A percentile compares a stretch with the other conserved stretches of the same genome.
phyloP scores from a whole-genome alignment of 2,888 invertebrate genomes.

The Mantis religiosa region DNA sequence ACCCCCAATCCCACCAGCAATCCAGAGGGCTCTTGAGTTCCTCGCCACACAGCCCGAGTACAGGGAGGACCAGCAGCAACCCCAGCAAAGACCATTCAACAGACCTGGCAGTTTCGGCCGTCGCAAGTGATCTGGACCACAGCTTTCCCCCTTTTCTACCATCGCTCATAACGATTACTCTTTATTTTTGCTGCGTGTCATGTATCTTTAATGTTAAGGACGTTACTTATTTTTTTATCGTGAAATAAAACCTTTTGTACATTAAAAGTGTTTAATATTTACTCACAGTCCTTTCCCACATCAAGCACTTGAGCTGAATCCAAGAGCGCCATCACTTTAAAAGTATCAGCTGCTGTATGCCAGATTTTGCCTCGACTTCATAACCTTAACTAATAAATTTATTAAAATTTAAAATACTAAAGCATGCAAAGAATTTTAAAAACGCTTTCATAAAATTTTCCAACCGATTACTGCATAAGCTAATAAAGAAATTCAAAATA shows the following conservation, averaged over 20 bases:
- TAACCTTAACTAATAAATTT: no score
- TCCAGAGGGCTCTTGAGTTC: slow-evolving; percentile 63
- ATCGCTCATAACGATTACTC: neutral
- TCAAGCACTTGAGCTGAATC: no score
- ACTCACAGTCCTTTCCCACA: neutral
- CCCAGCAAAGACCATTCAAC: neutral
- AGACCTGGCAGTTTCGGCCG: neutral
- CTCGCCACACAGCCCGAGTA: slow-evolving; percentile 35
- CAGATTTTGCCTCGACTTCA: no score
- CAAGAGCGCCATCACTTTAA: no score
- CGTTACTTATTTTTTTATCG: neutral
- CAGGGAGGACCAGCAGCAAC: slow-evolving; percentile 4
- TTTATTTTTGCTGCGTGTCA: neutral
- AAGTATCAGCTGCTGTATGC: no score
- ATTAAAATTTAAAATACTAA: no score
- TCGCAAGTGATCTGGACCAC: neutral
- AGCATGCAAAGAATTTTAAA: no score
- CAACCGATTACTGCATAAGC: no score
- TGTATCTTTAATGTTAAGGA: neutral
- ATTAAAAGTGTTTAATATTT: neutral
- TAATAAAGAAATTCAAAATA: no score
- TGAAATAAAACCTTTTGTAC: neutral
- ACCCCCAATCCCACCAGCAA: slow-evolving; percentile 67
- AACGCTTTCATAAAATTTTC: no score
- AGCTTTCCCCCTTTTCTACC: neutral